Base-by-base conservation (phyloP, 2,888 invertebrate genomes). In the Adelphocoris suturalis region DNA sequence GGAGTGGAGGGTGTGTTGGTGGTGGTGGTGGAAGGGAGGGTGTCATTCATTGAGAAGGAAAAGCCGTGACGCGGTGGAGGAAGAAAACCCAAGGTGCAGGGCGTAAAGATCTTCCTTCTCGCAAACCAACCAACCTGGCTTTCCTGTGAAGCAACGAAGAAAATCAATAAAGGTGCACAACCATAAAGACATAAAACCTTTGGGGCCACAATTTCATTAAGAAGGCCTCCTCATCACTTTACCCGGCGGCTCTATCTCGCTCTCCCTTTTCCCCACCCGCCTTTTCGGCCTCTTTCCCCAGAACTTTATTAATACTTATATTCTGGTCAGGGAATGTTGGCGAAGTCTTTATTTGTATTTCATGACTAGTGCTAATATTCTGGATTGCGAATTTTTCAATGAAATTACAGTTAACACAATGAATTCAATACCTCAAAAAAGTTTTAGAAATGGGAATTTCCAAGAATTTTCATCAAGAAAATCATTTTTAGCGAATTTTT, bases 131-230 rank as follows among this genome's bases (percentile, higher is more conserved):
- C 46, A 9, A 3, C 78, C 12, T n/a, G 46, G 46, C 2, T 7
- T 37, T 78, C 46, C 75, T 16, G 37, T 75, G 23, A 75, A 52
- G 52, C 7, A 19, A 75, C 46, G 76, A 13, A 75, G 76, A 75
- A 76, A 86, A 86, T 86, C 86, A 86, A 86, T 86, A 86, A 55
- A 86, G 86, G 86, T 86, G 86, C 68, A 86, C 68, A 78, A 86
- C 86, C 86, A 86, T 86, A 86, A 86, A 86, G 86, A 86, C 86
- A 86, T 86, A 86, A 86, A 86, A 86, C 86, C 86, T 86, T 86
- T 76, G 86, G 76, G 86, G 86, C 86, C 86, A 86, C 86, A 86
- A 86, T 86, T 86, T 86, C 86, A 86, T 86, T 86, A 86, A 86
- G 86, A 86, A 86, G 46, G 85, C 48, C 86, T 76, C 57, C 55